These are phyloP conservation scores for Rhinolophus sinicus DNA, from an alignment of 2,113 vertebrate genomes.

Conservation along the genomic window DNA sequence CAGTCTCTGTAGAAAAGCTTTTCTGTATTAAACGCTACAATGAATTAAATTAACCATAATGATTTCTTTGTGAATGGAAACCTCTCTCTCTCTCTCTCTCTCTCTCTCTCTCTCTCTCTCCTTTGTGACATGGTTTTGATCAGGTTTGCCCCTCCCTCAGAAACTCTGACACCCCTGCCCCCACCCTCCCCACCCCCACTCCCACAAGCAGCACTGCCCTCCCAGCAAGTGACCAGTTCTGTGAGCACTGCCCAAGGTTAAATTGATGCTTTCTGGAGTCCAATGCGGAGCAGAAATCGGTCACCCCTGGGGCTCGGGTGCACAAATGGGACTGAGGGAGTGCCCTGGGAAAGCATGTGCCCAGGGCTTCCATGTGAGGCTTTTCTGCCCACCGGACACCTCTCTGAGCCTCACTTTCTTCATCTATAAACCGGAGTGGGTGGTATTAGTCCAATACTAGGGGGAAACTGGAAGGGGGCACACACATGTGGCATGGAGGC, in stretches of 20 bases:
- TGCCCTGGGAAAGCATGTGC: background rate
- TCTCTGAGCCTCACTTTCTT: background rate
- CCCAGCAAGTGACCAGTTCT: conserved; percentile 11
- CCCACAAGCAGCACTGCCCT: background rate
- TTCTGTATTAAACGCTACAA: conserved; percentile 91
- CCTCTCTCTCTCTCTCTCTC: conserved; percentile 82
- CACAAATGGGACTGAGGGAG: background rate
- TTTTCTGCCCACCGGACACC: background rate
- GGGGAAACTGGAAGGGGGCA: background rate
- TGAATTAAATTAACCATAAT: conserved; percentile 92
- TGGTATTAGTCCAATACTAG: background rate
- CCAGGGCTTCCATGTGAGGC: background rate
- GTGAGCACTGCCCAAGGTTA: conserved; percentile 23
- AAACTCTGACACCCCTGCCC: background rate
- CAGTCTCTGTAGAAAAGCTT: conserved; percentile 90
- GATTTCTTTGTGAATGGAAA: conserved; percentile 91
- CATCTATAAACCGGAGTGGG: background rate
- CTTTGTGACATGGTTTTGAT: conserved; percentile 87
- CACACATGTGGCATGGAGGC: rapidly evolving
- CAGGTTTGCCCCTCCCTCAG: conserved; percentile 51
- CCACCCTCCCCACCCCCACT: background rate
- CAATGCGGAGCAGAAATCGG: background rate
- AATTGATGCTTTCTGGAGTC: background rate
- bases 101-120: conserved; percentile 81
- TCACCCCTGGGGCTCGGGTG: background rate